These are phyloP conservation scores for Troglohyphantes excavatus DNA, from an alignment of 2,888 invertebrate species.

Conservation along the genomic window DNA sequence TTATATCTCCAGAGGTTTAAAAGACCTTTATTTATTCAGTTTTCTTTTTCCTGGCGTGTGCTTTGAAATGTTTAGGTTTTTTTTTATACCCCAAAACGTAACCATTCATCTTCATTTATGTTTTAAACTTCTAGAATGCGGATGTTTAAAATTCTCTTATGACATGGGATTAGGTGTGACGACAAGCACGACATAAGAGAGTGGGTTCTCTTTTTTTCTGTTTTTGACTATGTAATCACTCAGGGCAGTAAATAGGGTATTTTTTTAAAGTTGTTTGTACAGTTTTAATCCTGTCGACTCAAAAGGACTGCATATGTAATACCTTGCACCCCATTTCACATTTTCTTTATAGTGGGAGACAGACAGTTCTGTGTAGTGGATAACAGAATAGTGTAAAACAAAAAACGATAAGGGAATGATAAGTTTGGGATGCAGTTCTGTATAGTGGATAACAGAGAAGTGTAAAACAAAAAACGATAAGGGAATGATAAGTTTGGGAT, in stretches of 20 bases:
- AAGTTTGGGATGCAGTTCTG: too few species aligned
- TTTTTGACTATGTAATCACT: neutral
- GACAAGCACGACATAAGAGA: neutral
- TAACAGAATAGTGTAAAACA: too few species aligned
- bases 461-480: too few species aligned
- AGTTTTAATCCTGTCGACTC: too few species aligned
- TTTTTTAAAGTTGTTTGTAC: neutral
- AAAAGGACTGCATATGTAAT: too few species aligned
- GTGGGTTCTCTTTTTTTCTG: neutral
- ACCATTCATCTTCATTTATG: slow-evolving; percentile 26
- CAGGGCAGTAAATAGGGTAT: neutral
- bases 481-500: too few species aligned
- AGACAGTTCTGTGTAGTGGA: too few species aligned
- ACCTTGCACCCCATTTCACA: too few species aligned
- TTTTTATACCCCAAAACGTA: neutral
- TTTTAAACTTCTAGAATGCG: slow-evolving; percentile 8
- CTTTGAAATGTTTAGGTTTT: too few species aligned
- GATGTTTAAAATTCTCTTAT: neutral
- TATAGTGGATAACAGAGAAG: too few species aligned
- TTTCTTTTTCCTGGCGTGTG: neutral
- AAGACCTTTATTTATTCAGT: neutral
- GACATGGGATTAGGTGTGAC: neutral
- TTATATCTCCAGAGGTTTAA: neutral
- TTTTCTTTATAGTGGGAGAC: too few species aligned
- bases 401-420: too few species aligned